These are phyloP conservation scores for Actinia tenebrosa DNA, from an alignment of 64 coral and sea anemone genomes.

Conservation along the genomic window DNA sequence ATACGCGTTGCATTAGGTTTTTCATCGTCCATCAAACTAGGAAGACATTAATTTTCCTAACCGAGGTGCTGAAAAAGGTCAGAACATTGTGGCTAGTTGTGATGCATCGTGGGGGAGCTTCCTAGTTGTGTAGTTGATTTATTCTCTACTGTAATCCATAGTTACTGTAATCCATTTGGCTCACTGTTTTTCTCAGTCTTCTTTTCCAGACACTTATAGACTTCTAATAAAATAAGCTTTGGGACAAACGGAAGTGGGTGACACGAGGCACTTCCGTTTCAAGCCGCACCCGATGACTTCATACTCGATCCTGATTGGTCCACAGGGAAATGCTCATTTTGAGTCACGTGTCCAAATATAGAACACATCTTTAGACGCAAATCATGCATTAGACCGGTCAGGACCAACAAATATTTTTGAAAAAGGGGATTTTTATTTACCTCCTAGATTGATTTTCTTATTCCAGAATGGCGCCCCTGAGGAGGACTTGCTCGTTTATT, in stretches of 20 bases:
- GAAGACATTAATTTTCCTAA: not conserved
- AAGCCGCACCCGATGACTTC: conserved; percentile 42
- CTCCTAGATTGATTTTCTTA: not conserved
- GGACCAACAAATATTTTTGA: not conserved
- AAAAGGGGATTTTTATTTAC: not conserved
- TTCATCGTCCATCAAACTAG: not conserved
- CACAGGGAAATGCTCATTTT: conserved; percentile 28
- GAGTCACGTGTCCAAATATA: conserved; percentile 63
- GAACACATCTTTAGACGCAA: conserved; percentile 1
- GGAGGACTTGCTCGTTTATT: not conserved
- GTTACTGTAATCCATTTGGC: not conserved
- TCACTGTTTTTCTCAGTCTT: not conserved
- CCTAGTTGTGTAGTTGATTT: not conserved
- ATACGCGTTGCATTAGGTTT: not conserved
- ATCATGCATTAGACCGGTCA: conserved; percentile 6
- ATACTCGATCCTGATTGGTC: conserved; percentile 41
- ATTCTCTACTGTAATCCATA: not conserved
- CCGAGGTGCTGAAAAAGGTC: not conserved
- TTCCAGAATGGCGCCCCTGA: not conserved
- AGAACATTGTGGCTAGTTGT: not conserved
- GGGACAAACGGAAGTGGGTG: conserved; percentile 4
- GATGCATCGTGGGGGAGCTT: not conserved
- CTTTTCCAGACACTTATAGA: not conserved
- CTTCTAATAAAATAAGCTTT: not conserved
- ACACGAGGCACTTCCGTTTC: conserved; percentile 22